Base-by-base conservation (phyloP, 2,797 vertebrate species). In the Odontamblyopus rebecca region DNA sequence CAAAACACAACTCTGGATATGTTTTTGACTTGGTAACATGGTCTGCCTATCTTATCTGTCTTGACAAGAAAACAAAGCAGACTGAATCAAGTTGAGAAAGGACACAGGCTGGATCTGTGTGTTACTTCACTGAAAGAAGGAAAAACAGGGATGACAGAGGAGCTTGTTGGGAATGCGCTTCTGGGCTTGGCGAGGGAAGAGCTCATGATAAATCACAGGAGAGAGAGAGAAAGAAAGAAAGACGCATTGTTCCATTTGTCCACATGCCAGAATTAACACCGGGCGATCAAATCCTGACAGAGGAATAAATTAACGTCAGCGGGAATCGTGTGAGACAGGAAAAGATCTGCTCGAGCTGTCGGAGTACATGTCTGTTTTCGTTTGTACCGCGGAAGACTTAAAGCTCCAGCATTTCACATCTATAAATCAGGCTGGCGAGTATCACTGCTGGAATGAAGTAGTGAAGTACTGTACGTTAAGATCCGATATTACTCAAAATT, bases 381-480 rank as follows among this genome's bases (percentile, higher is more conserved):
- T 89, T 86, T 78, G 83, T 59, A 60, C 72, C 65, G 68, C 83
- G 87, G 89, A 92, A 89, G 83, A 84, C 69, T 75, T 83, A 68
- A 68, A 78, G 75, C 69, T 73, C 41, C 79, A 72, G 87, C 82
- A 92, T 91, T 90, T 91, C 57, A 29, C 35, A 77, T 71, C 87
- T 70, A 83, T 93, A 92, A 93, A 93, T 92, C 92, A 88, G 83
- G 81, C 70, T 35, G 6, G 75, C 75, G 73, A 73, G 82, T 72
- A 50, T 80, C 82, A 35, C 32, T 38, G 35, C 35, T 8, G 35
- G 7, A 38, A 38, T 38, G 35, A 38, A 38, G 35, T 38, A 38
- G 35, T 38, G 35, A 38, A 38, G 35, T 38, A 38, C 35, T 35
- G 35, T 35, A 35, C 35, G 6, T 35, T 35, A 35, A 35, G 7